Evolutionary conservation across 2,113 vertebrate genomes (phyloP), one percentile per base, ranked within the genome.

Genomic region (Coreoperca whiteheadi): DNA sequence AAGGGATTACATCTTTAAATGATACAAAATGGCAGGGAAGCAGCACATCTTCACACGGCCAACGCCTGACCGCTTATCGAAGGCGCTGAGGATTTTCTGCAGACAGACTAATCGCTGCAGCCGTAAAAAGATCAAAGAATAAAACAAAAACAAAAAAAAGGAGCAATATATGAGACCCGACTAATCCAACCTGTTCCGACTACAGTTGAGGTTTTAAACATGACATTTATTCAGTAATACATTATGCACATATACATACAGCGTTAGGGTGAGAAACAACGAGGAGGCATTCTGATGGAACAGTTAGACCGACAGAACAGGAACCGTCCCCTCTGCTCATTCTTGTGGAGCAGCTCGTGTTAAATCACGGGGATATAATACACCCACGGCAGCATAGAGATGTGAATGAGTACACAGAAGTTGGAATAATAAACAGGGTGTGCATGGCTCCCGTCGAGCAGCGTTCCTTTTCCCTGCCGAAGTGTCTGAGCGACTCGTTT

Each of bases 211-310:
- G 21, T 25, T 51, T 21, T 53, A 54, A 57, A 48, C 5, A 18
- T 46, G 8, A 21, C 0, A 48, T 74, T 81, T 74, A 81, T 59
- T 81, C 16, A 81, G 11, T 8, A 37, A 67, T 30, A 32, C 8
- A 30, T 51, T 59, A 18, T 51, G 8, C 15, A 74, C 9, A 74
- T 81, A 28, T 28, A 21, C 32, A 53, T n/a, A 51, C 3, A 23
- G 37, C n/a, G 43, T 59, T 1, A 1, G 12, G 16, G 11, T 30
- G 32, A 46, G 25, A 59, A 32, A 46, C 15, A 30, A 59, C 56
- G 4, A 69, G 15, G 20, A 48, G 4, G n/a, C n/a, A n/a, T n/a
- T n/a, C n/a, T n/a, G n/a, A n/a, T n/a, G n/a, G n/a, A n/a, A n/a
- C n/a, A n/a, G n/a, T n/a, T n/a, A 21, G 32, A 34, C 21, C 30